Evolutionary conservation across 2,888 invertebrate genomes (phyloP).

Genomic region (Andrena fulva): DNA sequence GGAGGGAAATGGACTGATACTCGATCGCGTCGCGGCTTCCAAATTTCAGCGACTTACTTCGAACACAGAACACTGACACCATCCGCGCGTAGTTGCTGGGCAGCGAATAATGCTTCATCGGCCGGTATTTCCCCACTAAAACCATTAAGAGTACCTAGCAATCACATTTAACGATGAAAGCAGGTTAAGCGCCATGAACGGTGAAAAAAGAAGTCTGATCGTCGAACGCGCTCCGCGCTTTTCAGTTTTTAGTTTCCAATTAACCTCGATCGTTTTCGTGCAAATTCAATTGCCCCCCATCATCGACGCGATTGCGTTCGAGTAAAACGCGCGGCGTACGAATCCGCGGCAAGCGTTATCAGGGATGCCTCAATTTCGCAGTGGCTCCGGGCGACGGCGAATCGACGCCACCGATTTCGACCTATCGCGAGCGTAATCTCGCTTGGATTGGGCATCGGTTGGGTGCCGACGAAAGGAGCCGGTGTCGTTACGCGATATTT

Average conservation of each 20-base stretch:
- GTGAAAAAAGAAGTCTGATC: constrained; percentile 6
- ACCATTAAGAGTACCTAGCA: constrained; percentile 40
- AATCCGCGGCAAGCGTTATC: constrained; percentile 27
- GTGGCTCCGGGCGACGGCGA: constrained; percentile 11
- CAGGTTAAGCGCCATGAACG: background rate
- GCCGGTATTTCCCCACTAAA: constrained; percentile 4
- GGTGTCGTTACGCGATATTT: constrained; percentile 20
- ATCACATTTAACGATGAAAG: constrained; percentile 19
- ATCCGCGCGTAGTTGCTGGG: no score
- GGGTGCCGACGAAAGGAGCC: constrained; percentile 27
- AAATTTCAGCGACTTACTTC: no score
- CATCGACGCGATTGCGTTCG: constrained; percentile 27
- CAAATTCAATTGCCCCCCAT: constrained; percentile 42
- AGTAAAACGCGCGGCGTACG: background rate
- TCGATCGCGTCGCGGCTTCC: background rate
- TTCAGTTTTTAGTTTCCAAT: constrained; percentile 47
- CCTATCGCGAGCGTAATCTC: constrained; percentile 5
- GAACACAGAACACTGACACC: no score
- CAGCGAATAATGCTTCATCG: background rate
- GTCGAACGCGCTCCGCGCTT: background rate
- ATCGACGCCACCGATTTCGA: constrained; percentile 11
- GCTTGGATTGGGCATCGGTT: constrained; percentile 17
- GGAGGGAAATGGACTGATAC: background rate
- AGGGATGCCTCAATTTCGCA: background rate
- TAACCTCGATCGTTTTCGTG: constrained; percentile 37